Base-by-base conservation (phyloP, 2,113 vertebrate species). In the Bubalus kerabau region DNA sequence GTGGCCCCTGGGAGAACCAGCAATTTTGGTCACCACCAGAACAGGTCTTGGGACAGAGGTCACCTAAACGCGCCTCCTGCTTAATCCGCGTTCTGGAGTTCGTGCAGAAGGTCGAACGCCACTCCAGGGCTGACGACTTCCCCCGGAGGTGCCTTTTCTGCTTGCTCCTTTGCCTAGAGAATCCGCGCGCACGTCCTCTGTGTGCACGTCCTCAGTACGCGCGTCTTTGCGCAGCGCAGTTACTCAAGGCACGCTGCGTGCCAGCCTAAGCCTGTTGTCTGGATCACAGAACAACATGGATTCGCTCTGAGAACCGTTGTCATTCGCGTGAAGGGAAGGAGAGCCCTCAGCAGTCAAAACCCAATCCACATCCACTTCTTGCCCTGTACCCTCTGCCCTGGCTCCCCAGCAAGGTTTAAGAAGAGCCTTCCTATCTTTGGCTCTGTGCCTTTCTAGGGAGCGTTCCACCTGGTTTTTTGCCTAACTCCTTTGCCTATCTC, bases 401-500 rank as follows among this genome's bases (percentile, higher is more conserved):
- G 62, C 6, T 13, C 19, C 10, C 91, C 15, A 30, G 15, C 26
- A 28, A 16, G 81, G 26, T 57, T 23, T 59, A 7, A 19, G 52
- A 14, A 1, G 56, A 7, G 6, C 28, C 26, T 10, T 46, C 17
- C 1, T 19, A 5, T 40, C 50, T 21, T 32, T 1, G 26, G 19
- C 32, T 30, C 21, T 16, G 17, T 26, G 85, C 48, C 36, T 62
- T 80, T 23, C 8, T 10, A n/a, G 24, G 48, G 48, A 52, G 5
- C 12, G 17, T 46, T 21, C 56, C 6, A 26, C 10, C 5, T 28
- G 50, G 30, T 23, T 62, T 84, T 84, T 40, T 1, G 14, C 15
- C 13, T 71, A 94, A 60, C 24, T 54, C 13, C 57, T 76, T 16
- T 24, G 6, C 9, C 0, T 24, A 9, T n/a, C 12, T 46, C 28